Evolutionary conservation across 2,797 vertebrate species (phyloP).

Genomic region (Enteromius thamalakanensis): DNA sequence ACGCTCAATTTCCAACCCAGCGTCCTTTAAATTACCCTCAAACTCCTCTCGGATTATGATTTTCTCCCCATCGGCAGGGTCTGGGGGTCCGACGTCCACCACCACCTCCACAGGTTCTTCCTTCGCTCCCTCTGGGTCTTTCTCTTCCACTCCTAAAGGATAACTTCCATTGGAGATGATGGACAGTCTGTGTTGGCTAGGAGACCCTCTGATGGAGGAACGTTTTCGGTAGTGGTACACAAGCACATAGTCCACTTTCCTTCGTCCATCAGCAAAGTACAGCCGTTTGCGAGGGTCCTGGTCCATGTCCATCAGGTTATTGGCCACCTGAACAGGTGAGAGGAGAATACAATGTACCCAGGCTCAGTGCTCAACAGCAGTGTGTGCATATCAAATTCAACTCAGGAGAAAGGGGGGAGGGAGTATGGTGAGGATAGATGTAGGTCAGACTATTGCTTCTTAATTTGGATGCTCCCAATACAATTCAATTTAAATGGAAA

Average conservation of each 20-base stretch:
- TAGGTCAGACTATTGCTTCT: slow-evolving; percentile 63
- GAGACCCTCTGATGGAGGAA: slow-evolving; percentile 50
- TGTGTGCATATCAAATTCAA: slow-evolving; percentile 58
- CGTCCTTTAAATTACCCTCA: slow-evolving; percentile 85
- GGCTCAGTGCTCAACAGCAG: slow-evolving; percentile 30
- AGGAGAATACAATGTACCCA: slow-evolving; percentile 47
- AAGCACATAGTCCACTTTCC: slow-evolving; percentile 94
- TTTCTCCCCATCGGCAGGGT: slow-evolving; percentile 86
- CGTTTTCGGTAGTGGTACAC: slow-evolving; percentile 87
- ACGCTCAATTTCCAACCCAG: slow-evolving; percentile 92
- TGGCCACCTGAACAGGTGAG: slow-evolving; percentile 79
- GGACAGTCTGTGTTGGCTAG: slow-evolving; percentile 70
- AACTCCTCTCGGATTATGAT: slow-evolving; percentile 89
- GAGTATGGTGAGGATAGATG: slow-evolving; percentile 52
- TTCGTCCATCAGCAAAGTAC: slow-evolving; percentile 86
- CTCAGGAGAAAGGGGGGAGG: slow-evolving; percentile 46
- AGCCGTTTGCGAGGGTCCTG: slow-evolving; percentile 70
- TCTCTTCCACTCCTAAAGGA: slow-evolving; percentile 59
- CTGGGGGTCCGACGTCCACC: slow-evolving; percentile 72
- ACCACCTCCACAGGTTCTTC: slow-evolving; percentile 68
- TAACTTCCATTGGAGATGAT: slow-evolving; percentile 87
- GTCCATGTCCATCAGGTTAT: slow-evolving; percentile 77
- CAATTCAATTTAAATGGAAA: slow-evolving; percentile 59
- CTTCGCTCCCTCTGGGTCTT: slow-evolving; percentile 64
- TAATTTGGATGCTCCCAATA: slow-evolving; percentile 64